These are phyloP conservation scores for Halcyon smyrnensis DNA, from an alignment of 2,797 vertebrate species.

Conservation along the genomic window DNA sequence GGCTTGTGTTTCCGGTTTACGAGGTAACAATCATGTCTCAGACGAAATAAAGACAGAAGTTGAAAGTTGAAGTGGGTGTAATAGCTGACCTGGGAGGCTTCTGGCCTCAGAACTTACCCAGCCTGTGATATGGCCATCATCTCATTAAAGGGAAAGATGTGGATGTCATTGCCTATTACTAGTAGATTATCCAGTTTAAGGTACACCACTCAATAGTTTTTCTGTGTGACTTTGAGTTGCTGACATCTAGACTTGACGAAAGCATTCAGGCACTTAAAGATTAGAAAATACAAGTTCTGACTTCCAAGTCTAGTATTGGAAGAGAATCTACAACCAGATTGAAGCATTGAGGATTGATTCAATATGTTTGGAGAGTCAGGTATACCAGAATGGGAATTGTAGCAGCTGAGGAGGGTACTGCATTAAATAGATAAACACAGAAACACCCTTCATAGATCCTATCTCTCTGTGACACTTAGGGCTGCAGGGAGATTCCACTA, in stretches of 20 bases:
- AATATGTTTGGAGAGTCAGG: background rate
- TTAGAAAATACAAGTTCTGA: background rate
- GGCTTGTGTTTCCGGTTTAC: constrained; percentile 59
- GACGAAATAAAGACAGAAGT: constrained; percentile 42
- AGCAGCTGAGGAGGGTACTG: background rate
- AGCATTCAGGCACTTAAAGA: background rate
- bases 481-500: background rate
- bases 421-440: background rate
- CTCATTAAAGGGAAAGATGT: background rate
- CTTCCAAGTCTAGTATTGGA: background rate
- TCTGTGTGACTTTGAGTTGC: background rate
- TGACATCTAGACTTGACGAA: background rate
- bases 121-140: background rate
- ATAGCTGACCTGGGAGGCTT: background rate
- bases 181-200: background rate
- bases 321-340: background rate
- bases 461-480: background rate
- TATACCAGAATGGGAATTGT: background rate
- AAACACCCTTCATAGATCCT: background rate
- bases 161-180: background rate
- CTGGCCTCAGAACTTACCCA: background rate
- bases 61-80: constrained; percentile 18
- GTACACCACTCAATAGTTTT: background rate
- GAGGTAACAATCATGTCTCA: constrained; percentile 26
- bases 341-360: background rate